Evolutionary conservation across 1,140 invertebrate genomes (phyloP).

Genomic region (Pachyrhynchus sulphureomaculatus): DNA sequence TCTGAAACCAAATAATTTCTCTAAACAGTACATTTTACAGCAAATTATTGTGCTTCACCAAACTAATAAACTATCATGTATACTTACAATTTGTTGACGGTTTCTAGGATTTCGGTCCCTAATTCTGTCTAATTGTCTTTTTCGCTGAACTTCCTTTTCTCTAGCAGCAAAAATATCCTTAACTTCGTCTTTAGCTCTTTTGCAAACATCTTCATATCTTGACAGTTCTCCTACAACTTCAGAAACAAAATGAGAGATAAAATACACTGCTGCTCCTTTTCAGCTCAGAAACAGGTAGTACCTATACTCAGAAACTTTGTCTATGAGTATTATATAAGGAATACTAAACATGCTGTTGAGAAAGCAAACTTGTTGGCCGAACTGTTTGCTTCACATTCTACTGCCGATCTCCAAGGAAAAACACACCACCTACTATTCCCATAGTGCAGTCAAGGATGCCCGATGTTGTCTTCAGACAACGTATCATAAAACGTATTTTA

Average conservation of each 20-base stretch:
- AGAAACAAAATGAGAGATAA: background rate
- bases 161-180: conserved; percentile 68
- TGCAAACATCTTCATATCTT: conserved; percentile 71
- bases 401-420: no score
- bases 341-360: no score
- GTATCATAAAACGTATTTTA: no score
- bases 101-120: conserved; percentile 66
- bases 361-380: no score
- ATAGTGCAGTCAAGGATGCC: no score
- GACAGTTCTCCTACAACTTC: conserved; percentile 67
- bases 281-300: no score
- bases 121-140: conserved; percentile 64
- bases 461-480: no score
- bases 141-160: conserved; percentile 66
- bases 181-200: conserved; percentile 69
- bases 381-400: no score
- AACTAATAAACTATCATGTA: background rate
- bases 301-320: no score
- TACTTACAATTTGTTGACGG: conserved; percentile 66
- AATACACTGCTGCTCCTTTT: background rate
- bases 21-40: background rate
- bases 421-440: no score
- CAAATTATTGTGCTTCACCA: background rate
- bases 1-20: background rate
- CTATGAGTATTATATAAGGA: no score